Conservation (phyloP, 2,113 vertebrate genomes). For the Scartelaos histophorus region DNA sequence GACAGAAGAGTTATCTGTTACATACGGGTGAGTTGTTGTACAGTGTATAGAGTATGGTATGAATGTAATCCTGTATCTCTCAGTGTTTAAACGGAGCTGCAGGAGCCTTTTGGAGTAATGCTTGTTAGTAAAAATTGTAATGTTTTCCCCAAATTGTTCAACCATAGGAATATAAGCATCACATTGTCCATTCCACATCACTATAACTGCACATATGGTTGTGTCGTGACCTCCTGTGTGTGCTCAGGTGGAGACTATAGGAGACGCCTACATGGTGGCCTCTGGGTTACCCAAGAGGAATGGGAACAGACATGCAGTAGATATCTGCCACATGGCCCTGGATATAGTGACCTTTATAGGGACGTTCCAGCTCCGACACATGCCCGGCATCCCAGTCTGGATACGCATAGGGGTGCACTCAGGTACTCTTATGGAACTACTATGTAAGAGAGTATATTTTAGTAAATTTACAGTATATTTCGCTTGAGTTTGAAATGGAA, state of each 20-base stretch:
- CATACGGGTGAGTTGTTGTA: too few relatives aligned
- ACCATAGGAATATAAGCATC: not conserved
- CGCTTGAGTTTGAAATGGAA: too few relatives aligned
- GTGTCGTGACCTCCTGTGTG: not conserved
- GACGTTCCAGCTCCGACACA: slow-evolving; percentile 89
- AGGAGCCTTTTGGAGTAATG: too few relatives aligned
- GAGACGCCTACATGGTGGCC: slow-evolving; percentile 97
- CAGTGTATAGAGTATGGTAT: too few relatives aligned
- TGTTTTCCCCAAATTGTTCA: too few relatives aligned
- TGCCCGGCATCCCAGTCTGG: slow-evolving; percentile 93
- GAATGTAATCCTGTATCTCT: too few relatives aligned
- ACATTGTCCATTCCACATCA: not conserved
- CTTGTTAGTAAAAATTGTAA: too few relatives aligned
- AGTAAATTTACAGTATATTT: too few relatives aligned
- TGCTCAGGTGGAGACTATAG: slow-evolving; percentile 93
- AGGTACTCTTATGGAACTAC: slow-evolving; percentile 71
- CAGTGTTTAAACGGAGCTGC: too few relatives aligned
- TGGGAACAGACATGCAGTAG: slow-evolving; percentile 90
- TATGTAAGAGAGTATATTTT: too few relatives aligned
- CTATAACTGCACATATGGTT: not conserved
- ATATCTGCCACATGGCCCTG: slow-evolving; percentile 94
- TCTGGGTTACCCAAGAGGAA: slow-evolving; percentile 92
- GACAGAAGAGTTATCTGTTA: too few relatives aligned
- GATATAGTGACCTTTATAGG: slow-evolving; percentile 94
- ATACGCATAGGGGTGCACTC: slow-evolving; percentile 97